Conservation (phyloP, 53 echinoderm and acorn worm species). For the Mesocentrotus franciscanus region DNA sequence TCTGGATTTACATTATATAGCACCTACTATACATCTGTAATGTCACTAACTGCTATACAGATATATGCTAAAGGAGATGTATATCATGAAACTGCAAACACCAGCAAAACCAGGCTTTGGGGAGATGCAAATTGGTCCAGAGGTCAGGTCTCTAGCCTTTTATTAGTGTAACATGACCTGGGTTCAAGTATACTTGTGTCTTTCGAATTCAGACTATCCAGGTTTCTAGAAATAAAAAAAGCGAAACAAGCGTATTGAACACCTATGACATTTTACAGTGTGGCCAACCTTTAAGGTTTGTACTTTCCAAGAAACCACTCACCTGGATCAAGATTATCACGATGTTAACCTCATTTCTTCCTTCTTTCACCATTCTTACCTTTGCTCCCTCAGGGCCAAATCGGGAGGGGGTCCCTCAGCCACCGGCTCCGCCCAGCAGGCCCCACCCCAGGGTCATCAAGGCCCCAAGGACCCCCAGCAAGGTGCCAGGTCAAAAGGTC, state of each 20-base stretch:
- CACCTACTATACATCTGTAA: too few relatives aligned
- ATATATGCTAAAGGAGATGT: too few relatives aligned
- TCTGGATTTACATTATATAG: too few relatives aligned
- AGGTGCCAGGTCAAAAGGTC: conserved; percentile 57
- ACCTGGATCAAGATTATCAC: background rate
- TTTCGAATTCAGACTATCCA: background rate
- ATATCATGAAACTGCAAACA: too few relatives aligned
- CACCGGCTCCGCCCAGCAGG: conserved; percentile 32
- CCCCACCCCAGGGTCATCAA: conserved; percentile 41
- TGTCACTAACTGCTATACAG: too few relatives aligned
- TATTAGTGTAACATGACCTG: background rate
- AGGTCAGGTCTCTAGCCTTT: background rate
- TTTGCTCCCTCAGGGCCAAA: conserved; percentile 34
- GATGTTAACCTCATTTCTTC: background rate
- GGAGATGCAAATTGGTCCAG: background rate
- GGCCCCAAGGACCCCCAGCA: conserved; percentile 60
- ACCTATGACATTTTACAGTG: background rate
- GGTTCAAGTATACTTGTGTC: background rate
- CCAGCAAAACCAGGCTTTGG: background rate
- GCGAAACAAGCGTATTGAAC: background rate
- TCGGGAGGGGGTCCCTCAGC: conserved; percentile 51
- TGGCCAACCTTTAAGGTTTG: background rate
- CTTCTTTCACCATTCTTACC: background rate
- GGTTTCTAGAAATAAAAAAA: background rate
- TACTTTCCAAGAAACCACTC: background rate